Conservation (phyloP, 2,113 vertebrate genomes). For the Murina feae region DNA sequence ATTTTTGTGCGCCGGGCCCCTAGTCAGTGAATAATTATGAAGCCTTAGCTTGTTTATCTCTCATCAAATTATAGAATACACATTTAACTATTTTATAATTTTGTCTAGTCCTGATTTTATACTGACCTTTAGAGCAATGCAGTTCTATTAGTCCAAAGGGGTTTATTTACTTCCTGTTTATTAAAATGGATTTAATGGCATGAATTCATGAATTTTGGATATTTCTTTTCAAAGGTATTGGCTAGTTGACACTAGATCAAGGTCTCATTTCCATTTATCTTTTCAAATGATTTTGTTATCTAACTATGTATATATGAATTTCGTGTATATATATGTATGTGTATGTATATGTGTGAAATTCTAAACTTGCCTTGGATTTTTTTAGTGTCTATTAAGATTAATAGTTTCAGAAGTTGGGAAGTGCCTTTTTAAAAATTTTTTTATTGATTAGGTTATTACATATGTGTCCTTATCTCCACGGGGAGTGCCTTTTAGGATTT, state of each 20-base stretch:
- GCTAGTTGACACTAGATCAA: neutral
- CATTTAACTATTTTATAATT: conserved; percentile 3
- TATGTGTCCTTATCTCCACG: no score
- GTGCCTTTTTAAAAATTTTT: no score
- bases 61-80: conserved; percentile 36
- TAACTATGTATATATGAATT: neutral
- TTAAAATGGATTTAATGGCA: neutral
- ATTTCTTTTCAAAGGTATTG: neutral
- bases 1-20: no score
- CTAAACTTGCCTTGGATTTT: neutral
- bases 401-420: neutral
- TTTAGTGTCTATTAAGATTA: neutral
- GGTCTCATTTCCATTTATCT: neutral
- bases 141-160: neutral
- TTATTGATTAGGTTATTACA: no score
- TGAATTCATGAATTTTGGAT: neutral
- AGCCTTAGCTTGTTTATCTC: neutral
- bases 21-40: conserved; percentile 21
- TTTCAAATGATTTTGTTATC: conserved; percentile 20
- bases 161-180: neutral
- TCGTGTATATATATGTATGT: neutral
- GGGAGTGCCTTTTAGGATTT: neutral
- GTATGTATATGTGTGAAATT: neutral
- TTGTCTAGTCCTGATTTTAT: neutral
- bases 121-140: neutral